Evolutionary conservation across 2,797 vertebrate species (phyloP).

Genomic region (Lepilemur ruficaudatus): DNA sequence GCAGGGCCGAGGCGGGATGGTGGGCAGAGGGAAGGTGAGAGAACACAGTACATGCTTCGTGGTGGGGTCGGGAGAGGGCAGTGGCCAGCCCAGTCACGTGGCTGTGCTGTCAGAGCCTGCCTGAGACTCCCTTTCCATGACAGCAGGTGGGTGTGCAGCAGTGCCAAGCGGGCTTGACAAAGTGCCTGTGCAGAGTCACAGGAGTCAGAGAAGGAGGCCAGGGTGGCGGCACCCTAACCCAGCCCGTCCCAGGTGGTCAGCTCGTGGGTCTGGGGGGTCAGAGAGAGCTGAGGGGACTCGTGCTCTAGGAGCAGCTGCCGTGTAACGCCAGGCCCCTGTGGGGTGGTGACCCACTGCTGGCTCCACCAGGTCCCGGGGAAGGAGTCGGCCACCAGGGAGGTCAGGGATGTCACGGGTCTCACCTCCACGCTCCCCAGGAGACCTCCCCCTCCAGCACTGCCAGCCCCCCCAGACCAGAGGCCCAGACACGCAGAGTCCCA

Average conservation of each 20-base stretch:
- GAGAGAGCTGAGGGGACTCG: not conserved
- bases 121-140: not conserved
- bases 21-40: not conserved
- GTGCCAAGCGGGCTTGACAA: not conserved
- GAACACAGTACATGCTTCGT: not conserved
- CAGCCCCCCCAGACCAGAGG: not conserved
- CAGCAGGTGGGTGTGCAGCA: not conserved
- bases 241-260: not conserved
- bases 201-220: not conserved
- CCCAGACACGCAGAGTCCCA: slow-evolving; percentile 59
- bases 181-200: not conserved
- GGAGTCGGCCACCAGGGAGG: not conserved
- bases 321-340: not conserved
- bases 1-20: not conserved
- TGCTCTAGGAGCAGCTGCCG: accelerated
- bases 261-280: not conserved
- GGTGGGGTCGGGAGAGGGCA: not conserved
- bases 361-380: accelerated
- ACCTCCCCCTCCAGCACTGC: not conserved
- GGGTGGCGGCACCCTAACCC: not conserved
- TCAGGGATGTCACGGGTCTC: not conserved
- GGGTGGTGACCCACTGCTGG: not conserved
- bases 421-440: not conserved
- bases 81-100: not conserved
- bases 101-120: not conserved